Conservation (phyloP, 37 sponge, comb jelly and placozoan species). For the Lycopodina hypogea region DNA sequence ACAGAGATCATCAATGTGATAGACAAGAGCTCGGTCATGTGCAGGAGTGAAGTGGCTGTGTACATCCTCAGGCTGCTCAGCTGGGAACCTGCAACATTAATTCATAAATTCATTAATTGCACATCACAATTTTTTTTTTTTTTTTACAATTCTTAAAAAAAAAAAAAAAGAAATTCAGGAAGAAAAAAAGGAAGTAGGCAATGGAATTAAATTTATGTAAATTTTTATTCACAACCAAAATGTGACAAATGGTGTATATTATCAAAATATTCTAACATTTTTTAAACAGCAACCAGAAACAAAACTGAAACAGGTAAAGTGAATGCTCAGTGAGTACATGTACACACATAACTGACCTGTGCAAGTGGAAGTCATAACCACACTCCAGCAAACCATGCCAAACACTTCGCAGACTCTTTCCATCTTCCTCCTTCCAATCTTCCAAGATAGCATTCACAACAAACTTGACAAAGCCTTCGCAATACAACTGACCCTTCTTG, state of each 20-base stretch:
- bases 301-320: too few relatives aligned
- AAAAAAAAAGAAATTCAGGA: too few relatives aligned
- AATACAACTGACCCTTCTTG: slow-evolving; percentile 3
- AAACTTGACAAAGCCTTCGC: background rate
- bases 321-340: too few relatives aligned
- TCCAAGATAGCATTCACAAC: slow-evolving; percentile 31
- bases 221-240: too few relatives aligned
- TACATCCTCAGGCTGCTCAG: background rate
- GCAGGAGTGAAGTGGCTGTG: slow-evolving; percentile 7
- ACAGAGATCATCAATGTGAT: slow-evolving; percentile 66
- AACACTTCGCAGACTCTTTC: slow-evolving; percentile 17
- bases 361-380: slow-evolving; percentile 78
- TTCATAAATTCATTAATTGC: background rate
- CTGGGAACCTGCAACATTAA: background rate
- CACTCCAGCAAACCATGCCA: slow-evolving; percentile 70
- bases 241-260: too few relatives aligned
- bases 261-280: too few relatives aligned
- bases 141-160: too few relatives aligned
- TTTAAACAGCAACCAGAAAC: too few relatives aligned
- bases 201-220: too few relatives aligned
- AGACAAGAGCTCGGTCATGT: slow-evolving; percentile 75
- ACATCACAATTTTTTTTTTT: background rate
- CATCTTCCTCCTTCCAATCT: slow-evolving; percentile 7
- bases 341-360: slow-evolving; percentile 39
- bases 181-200: too few relatives aligned